phyloP scores from a whole-genome alignment of 2,888 invertebrate genomes.

The Microchrysa polita region DNA sequence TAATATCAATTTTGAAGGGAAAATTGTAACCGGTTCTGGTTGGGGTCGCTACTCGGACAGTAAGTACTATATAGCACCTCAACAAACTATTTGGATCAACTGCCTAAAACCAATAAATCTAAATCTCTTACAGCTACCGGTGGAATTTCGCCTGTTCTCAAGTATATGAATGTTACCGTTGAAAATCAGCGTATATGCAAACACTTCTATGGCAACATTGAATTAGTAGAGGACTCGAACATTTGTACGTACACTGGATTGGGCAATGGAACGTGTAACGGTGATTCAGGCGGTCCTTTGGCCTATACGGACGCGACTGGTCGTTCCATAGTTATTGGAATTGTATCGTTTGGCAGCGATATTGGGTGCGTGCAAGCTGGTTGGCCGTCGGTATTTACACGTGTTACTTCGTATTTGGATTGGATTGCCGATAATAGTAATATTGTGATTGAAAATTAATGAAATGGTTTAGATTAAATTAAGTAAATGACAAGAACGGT shows the following conservation, averaged over 20 bases:
- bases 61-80: too few relatives aligned
- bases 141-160: not conserved
- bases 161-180: not conserved
- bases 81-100: too few relatives aligned
- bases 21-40: slow-evolving; percentile 56
- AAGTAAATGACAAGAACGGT: too few relatives aligned
- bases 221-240: slow-evolving; percentile 44
- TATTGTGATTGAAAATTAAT: slow-evolving; percentile 16
- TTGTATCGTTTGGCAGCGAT: slow-evolving; percentile 57
- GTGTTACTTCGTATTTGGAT: slow-evolving; percentile 56
- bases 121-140: too few relatives aligned
- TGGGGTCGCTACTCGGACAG: slow-evolving; percentile 58
- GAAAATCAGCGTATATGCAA: not conserved
- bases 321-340: slow-evolving; percentile 54
- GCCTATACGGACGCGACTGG: slow-evolving; percentile 46
- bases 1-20: slow-evolving; percentile 54
- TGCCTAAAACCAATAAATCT: too few relatives aligned
- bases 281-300: slow-evolving; percentile 61
- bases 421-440: slow-evolving; percentile 56
- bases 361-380: slow-evolving; percentile 56
- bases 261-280: slow-evolving; percentile 57
- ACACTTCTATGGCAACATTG: slow-evolving; percentile 10
- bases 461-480: too few relatives aligned
- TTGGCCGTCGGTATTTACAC: slow-evolving; percentile 58
- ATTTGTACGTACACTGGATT: slow-evolving; percentile 54